A percentile compares a stretch with the other conserved stretches of the same genome.
Evolutionary conservation across 1,140 invertebrate genomes (phyloP).

Genomic region (Camponotus pennsylvanicus): DNA sequence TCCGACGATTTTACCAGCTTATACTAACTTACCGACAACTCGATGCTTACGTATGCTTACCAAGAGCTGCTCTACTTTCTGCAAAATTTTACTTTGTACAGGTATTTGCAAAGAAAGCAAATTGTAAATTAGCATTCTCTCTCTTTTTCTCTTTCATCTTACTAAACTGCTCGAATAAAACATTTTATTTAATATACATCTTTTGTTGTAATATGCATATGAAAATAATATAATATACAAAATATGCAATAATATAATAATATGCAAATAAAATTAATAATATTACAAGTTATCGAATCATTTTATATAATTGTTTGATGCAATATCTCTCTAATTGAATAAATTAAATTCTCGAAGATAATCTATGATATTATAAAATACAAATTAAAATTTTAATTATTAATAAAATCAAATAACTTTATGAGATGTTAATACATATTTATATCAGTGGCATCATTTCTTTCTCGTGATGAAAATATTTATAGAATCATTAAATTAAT

Average conservation of each 20-base stretch:
- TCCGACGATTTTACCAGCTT: constrained; percentile 26
- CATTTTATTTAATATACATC: too few species aligned
- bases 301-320: background rate
- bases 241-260: too few species aligned
- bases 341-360: background rate
- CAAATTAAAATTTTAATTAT: background rate
- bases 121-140: background rate
- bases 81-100: background rate
- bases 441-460: background rate
- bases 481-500: background rate
- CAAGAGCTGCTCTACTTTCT: constrained; percentile 24
- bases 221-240: too few species aligned
- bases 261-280: too few species aligned
- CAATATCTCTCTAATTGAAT: background rate
- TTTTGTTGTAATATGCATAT: background rate
- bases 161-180: background rate
- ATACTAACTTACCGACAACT: constrained; percentile 57
- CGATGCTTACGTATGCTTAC: background rate
- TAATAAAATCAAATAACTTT: background rate
- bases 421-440: constrained; percentile 3
- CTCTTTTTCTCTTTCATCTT: too few species aligned
- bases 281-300: background rate
- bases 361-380: background rate
- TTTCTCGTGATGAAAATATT: background rate
- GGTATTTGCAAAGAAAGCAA: background rate